A percentile compares a stretch with the other conserved stretches of the same genome.
Evolutionary conservation across 2,888 invertebrate genomes (phyloP).

Genomic region (Lacanobia oleracea): DNA sequence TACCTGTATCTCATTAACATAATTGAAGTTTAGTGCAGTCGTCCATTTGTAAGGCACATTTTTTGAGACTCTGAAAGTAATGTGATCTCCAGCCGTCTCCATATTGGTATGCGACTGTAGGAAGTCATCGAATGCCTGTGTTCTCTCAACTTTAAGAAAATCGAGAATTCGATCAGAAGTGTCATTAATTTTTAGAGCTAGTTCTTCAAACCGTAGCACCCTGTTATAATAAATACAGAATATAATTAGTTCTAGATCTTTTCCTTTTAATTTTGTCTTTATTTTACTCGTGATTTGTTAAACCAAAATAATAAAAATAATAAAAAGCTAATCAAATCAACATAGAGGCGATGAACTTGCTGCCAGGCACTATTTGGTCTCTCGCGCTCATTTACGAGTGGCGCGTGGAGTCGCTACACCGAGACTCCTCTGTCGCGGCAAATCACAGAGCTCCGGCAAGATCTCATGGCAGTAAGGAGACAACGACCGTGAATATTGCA

Average conservation of each 20-base stretch:
- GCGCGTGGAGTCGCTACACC: too few relatives aligned
- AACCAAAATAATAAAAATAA: too few relatives aligned
- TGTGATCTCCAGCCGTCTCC: conserved; percentile 95
- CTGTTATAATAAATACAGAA: not conserved
- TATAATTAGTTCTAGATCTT: not conserved
- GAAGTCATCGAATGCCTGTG: conserved; percentile 92
- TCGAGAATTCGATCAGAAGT: conserved; percentile 93
- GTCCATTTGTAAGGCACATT: conserved; percentile 97
- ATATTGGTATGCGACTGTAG: conserved; percentile 95
- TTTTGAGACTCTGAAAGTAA: conserved; percentile 95
- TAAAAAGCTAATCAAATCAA: too few relatives aligned
- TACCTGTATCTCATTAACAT: conserved; percentile 92
- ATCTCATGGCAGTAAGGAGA: too few relatives aligned
- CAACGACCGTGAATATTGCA: too few relatives aligned
- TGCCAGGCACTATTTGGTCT: too few relatives aligned
- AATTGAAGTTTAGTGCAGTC: conserved; percentile 92
- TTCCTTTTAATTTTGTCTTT: not conserved
- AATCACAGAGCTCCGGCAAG: too few relatives aligned
- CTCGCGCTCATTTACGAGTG: too few relatives aligned
- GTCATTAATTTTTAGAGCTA: conserved; percentile 93
- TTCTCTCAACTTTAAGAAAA: conserved; percentile 94
- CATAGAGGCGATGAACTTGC: too few relatives aligned
- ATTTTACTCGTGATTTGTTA: too few relatives aligned
- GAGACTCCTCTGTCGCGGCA: too few relatives aligned
- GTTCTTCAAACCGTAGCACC: conserved; percentile 93